Conservation (phyloP, 2,113 vertebrate genomes). For the Garra rufa region DNA sequence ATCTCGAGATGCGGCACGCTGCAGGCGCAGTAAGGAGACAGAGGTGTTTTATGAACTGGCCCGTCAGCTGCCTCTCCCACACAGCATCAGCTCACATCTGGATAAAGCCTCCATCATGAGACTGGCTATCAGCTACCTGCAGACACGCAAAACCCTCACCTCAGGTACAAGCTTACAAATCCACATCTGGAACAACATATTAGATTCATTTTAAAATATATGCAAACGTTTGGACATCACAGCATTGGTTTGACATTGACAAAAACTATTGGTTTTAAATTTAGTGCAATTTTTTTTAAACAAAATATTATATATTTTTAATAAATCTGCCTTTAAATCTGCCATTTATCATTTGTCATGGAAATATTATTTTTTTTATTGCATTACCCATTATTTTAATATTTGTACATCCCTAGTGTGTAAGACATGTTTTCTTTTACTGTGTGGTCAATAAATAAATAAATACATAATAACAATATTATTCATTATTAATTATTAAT, state of each 20-base stretch:
- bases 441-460: too few relatives aligned
- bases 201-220: neutral
- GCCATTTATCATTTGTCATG: too few relatives aligned
- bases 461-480: too few relatives aligned
- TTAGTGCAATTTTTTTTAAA: neutral
- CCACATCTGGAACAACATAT: neutral
- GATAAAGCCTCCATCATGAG: slow-evolving; percentile 99
- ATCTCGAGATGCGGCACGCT: slow-evolving; percentile 93
- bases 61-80: slow-evolving; percentile 90
- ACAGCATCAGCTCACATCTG: slow-evolving; percentile 91
- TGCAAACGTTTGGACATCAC: neutral
- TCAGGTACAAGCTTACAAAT: slow-evolving; percentile 72
- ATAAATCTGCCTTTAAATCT: neutral
- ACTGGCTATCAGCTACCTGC: slow-evolving; percentile 95
- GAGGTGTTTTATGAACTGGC: slow-evolving; percentile 98
- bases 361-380: too few relatives aligned
- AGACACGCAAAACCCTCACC: slow-evolving; percentile 88
- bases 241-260: neutral
- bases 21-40: slow-evolving; percentile 94
- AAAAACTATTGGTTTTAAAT: neutral
- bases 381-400: neutral
- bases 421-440: too few relatives aligned
- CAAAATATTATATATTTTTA: neutral
- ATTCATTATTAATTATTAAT: too few relatives aligned
- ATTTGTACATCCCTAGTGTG: too few relatives aligned